Percentiles rank a stretch among this genome's conserved stretches.
phyloP scores from a whole-genome alignment of 1,140 invertebrate genomes.

The Aphaenogaster floridana region DNA sequence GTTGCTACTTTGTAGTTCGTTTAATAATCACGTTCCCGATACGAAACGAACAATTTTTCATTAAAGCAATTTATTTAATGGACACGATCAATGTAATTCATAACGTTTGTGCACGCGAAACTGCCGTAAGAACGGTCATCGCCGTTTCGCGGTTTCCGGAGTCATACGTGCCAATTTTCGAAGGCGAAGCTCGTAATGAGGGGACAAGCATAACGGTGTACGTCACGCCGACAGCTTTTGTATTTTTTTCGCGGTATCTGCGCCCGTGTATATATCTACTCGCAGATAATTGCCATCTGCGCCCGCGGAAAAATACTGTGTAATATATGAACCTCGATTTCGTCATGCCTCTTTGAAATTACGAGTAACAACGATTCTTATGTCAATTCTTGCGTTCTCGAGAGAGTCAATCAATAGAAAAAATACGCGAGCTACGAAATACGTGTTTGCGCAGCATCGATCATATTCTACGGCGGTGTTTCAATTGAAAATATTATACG shows the following conservation, averaged over 20 bases:
- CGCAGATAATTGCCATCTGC: constrained; percentile 35
- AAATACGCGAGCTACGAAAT: not conserved
- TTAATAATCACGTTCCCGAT: not conserved
- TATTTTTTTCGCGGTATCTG: constrained; percentile 32
- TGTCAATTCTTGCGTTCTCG: not conserved
- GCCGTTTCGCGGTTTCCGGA: constrained; percentile 30
- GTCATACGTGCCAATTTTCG: constrained; percentile 27
- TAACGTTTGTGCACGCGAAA: not conserved
- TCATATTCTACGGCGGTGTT: not conserved
- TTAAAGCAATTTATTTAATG: constrained; percentile 11
- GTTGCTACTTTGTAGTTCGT: not conserved
- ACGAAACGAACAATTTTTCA: not conserved
- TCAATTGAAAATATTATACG: constrained; percentile 3
- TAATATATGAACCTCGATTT: constrained; percentile 11
- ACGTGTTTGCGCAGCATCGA: not conserved
- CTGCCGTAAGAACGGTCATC: constrained; percentile 13
- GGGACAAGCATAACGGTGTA: constrained; percentile 37
- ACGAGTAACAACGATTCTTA: not conserved
- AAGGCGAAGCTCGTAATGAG: constrained; percentile 33
- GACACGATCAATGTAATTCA: not conserved
- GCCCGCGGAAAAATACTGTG: constrained; percentile 30
- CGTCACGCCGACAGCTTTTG: constrained; percentile 37
- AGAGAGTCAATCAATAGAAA: not conserved
- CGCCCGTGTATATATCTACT: not conserved
- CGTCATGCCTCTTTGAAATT: not conserved